Evolutionary conservation across 2,888 invertebrate species (phyloP), one percentile per base, ranked within the genome.

Genomic region (Ichneumoninae sp.): DNA sequence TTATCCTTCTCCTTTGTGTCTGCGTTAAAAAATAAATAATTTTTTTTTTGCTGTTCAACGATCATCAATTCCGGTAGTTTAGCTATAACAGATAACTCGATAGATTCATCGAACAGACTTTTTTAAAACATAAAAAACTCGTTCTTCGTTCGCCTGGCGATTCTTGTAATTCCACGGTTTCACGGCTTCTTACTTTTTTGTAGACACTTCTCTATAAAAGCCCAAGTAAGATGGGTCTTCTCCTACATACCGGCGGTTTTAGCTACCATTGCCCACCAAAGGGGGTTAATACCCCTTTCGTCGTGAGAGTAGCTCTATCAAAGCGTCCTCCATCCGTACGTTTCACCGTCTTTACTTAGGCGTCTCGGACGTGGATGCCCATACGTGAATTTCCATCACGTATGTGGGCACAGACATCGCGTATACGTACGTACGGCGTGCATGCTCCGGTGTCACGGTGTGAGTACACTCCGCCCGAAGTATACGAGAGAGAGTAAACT

Each of bases 281-380:
- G 33, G 30, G 30, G 30, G 26, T 33, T 30, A 62, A 8, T 62
- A 62, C 30, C 62, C 62, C n/a, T 30, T 57, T 26, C 57, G 26
- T 57, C 57, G 57, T 33, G 62, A 66, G 40, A 66, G 66, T 40
- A 66, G 19, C 26, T 66, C 66, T n/a, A 66, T 66, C 66, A 66
- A 44, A 66, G 66, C 60, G 13, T 16, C 22, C 75, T 50, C 65
- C 10, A 74, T 62, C 47, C 74, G 22, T 47, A 62, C 44, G 47
- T 50, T 75, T 50, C n/a, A 36, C 40, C 54, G 76, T 66, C 76
- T 66, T 76, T 65, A 76, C 76, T 76, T 54, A 66, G 30, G 66
- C 52, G 16, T 66, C 52, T 40, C 52, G 19, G 22, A 40, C 50
- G 52, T 66, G 36, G 52, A 26, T 65, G 8, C 26, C 36, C 66